Evolutionary conservation across 1,140 invertebrate species (phyloP).

Genomic region (Gonioctena quinquepunctata): DNA sequence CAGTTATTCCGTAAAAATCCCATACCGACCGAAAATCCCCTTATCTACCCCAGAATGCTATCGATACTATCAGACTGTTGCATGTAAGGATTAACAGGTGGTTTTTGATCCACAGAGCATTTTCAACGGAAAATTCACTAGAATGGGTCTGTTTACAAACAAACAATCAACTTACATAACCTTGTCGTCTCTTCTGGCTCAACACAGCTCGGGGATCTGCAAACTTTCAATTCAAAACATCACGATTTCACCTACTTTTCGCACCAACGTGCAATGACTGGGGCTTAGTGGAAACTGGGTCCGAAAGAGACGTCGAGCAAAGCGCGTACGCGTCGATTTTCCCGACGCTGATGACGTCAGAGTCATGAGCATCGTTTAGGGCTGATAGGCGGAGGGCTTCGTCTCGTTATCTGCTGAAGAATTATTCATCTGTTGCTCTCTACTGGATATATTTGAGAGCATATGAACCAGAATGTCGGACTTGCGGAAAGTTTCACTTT

Average conservation of each 20-base stretch:
- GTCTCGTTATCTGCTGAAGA: too few species aligned
- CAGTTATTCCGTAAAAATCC: too few species aligned
- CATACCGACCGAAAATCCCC: too few species aligned
- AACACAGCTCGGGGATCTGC: neutral
- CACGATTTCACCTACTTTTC: neutral
- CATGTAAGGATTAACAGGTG: neutral
- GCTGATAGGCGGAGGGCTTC: neutral
- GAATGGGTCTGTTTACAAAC: too few species aligned
- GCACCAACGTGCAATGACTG: neutral
- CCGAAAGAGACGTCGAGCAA: neutral
- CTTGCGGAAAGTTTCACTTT: too few species aligned
- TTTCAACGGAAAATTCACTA: too few species aligned
- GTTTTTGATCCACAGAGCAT: neutral
- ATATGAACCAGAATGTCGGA: too few species aligned
- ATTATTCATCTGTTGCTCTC: too few species aligned
- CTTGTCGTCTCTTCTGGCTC: neutral
- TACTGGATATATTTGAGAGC: too few species aligned
- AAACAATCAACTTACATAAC: neutral
- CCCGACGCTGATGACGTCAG: conserved; percentile 8
- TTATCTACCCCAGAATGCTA: too few species aligned
- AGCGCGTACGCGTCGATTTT: neutral
- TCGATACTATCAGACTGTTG: neutral
- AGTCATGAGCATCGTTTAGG: neutral
- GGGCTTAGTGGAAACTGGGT: conserved; percentile 1
- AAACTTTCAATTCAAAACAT: neutral